Percentiles rank a stretch among this genome's conserved stretches.
Evolutionary conservation across 2,888 invertebrate genomes (phyloP).

Genomic region (Diadromus collaris): DNA sequence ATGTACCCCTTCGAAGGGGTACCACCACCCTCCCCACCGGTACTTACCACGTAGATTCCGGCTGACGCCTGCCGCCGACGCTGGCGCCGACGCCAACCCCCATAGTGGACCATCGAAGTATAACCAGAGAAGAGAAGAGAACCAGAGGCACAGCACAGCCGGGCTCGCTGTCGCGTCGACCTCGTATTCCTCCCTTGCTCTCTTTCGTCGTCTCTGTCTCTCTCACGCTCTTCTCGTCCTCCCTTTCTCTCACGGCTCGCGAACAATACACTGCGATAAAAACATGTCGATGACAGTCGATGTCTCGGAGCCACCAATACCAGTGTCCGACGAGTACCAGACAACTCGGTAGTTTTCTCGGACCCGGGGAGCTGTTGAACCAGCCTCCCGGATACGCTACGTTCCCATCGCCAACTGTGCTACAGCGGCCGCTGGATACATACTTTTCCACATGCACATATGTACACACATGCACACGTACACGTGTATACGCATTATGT

Average conservation of each 20-base stretch:
- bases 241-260: conserved; percentile 31
- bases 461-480: neutral
- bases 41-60: conserved; percentile 71
- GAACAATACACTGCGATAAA: conserved; percentile 60
- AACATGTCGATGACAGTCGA: conserved; percentile 68
- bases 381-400: conserved; percentile 26
- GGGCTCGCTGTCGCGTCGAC: conserved; percentile 61
- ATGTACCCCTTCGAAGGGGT: conserved; percentile 38
- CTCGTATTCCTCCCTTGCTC: conserved; percentile 55
- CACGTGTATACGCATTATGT: neutral
- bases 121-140: conserved; percentile 35
- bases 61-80: conserved; percentile 70
- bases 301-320: conserved; percentile 50
- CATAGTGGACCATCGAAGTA: conserved; percentile 43
- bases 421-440: conserved; percentile 1
- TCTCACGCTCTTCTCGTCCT: conserved; percentile 28
- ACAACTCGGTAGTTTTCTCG: conserved; percentile 34
- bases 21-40: conserved; percentile 48
- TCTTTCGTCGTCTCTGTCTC: conserved; percentile 30
- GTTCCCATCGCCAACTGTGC: neutral
- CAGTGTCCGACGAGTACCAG: conserved; percentile 12
- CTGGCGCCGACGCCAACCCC: conserved; percentile 65
- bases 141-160: conserved; percentile 53
- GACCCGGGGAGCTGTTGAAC: conserved; percentile 25
- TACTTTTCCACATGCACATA: neutral